Conservation (phyloP, 2,113 vertebrate species). For the Rhagologus leucostigma region DNA sequence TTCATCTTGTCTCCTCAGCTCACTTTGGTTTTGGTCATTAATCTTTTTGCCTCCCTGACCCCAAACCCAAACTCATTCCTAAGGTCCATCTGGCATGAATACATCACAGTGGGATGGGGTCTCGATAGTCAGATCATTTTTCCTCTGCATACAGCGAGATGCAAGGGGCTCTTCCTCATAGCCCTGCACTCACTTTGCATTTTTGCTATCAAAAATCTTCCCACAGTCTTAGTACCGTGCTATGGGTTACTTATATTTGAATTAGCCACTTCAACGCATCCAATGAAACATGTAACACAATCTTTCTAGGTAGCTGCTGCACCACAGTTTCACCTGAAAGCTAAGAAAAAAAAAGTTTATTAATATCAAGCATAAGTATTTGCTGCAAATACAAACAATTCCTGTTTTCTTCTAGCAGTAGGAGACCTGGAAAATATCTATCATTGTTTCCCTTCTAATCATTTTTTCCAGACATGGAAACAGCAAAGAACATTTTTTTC, state of each 20-base stretch:
- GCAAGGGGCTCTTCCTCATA: not conserved
- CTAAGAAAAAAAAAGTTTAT: not conserved
- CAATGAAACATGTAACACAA: not conserved
- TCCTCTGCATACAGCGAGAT: not conserved
- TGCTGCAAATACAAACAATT: not conserved
- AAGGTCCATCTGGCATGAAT: fast-evolving
- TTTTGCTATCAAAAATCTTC: not conserved
- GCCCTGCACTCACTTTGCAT: not conserved
- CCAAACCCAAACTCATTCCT: not conserved
- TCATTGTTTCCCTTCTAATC: not conserved
- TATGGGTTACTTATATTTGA: not conserved
- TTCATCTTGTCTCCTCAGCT: not conserved
- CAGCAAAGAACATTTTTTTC: not conserved
- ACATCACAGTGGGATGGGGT: fast-evolving
- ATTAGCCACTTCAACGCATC: not conserved
- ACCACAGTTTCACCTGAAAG: not conserved
- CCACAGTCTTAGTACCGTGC: not conserved
- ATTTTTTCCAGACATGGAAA: not conserved
- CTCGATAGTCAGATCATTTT: not conserved
- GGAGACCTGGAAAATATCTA: not conserved
- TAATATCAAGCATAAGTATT: not conserved
- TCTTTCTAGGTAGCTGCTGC: not conserved
- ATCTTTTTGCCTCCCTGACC: not conserved
- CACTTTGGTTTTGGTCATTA: not conserved
- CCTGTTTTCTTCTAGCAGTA: not conserved